Evolutionary conservation across 2,888 invertebrate genomes (phyloP), one percentile per base, ranked within the genome.

Genomic region (Bombylius major): DNA sequence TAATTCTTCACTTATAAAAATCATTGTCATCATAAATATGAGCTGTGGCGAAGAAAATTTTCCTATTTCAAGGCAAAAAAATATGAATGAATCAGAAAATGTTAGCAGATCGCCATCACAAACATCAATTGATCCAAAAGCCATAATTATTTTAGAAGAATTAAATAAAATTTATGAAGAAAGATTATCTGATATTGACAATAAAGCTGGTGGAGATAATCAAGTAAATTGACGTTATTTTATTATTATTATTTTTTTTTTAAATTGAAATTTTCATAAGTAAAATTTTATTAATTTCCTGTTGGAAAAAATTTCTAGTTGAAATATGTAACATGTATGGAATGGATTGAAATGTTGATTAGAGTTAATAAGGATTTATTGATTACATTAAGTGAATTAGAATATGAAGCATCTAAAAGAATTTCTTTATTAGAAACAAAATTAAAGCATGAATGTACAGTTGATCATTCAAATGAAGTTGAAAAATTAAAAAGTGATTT

Each of bases 101-200:
- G 8, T 36, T 8, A 36, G 4, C 34, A 36, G 34, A 8, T 36
- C 8, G 34, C 34, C 34, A 36, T 1, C 5, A 8, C 7, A 36
- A 7, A 36, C 8, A 36, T 8, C 34, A 7, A 8, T 36, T 8
- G 34, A 36, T 36, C 5, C 8, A 8, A 36, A 36, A 36, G 8
- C 34, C 8, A 3, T 36, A 36, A 7, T 5, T 45, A 54, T 54
- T 8, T 13, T 54, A 53, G 71, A 75, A 50, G 78, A 84, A 57
- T 80, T 87, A 60, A 82, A 81, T 65, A 70, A 73, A 54, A 73
- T 82, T 1, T 87, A 84, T 65, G 79, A 83, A 61, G 74, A 77
- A 46, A 78, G 82, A 58, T 74, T 87, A 69, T 72, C 75, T 44
- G 71, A 77, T 52, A 76, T 86, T 48, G 82, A 83, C 55, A 65